Conservation (phyloP, 2,797 vertebrate genomes). For the Lithobates pipiens region DNA sequence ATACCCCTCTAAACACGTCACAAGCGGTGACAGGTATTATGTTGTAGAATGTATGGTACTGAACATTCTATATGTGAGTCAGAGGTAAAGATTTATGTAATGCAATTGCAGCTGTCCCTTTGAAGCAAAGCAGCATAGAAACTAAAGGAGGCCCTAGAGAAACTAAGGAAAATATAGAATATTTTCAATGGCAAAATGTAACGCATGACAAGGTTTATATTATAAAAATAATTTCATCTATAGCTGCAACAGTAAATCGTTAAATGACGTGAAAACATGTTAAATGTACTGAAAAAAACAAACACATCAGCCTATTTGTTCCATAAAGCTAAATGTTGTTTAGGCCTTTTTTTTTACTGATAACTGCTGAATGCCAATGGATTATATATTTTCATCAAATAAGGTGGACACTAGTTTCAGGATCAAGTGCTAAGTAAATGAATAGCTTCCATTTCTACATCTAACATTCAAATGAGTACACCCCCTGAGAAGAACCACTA, state of each 20-base stretch:
- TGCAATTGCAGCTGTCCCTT: conserved; percentile 14
- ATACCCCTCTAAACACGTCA: conserved; percentile 14
- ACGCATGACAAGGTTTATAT: conserved; percentile 25
- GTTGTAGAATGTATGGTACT: not conserved
- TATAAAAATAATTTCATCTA: conserved; percentile 18
- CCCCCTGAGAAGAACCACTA: too few relatives aligned
- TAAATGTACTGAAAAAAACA: conserved; percentile 18
- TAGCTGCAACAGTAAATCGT: conserved; percentile 27
- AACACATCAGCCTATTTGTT: not conserved
- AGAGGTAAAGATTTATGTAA: conserved; percentile 35
- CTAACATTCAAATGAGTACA: too few relatives aligned
- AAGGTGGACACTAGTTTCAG: too few relatives aligned
- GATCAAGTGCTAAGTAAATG: too few relatives aligned
- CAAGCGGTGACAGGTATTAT: conserved; percentile 9
- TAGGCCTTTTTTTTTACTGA: too few relatives aligned
- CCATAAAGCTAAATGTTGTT: not conserved
- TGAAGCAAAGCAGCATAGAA: conserved; percentile 26
- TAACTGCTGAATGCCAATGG: too few relatives aligned
- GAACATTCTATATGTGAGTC: conserved; percentile 3
- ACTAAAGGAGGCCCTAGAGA: not conserved
- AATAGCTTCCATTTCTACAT: too few relatives aligned
- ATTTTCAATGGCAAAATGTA: not conserved
- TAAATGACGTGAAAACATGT: conserved; percentile 11
- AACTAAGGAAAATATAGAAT: conserved; percentile 6
- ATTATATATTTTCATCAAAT: too few relatives aligned